Evolutionary conservation across 1,140 invertebrate genomes (phyloP), one percentile per base, ranked within the genome.

Genomic region (Campoletis sonorensis): DNA sequence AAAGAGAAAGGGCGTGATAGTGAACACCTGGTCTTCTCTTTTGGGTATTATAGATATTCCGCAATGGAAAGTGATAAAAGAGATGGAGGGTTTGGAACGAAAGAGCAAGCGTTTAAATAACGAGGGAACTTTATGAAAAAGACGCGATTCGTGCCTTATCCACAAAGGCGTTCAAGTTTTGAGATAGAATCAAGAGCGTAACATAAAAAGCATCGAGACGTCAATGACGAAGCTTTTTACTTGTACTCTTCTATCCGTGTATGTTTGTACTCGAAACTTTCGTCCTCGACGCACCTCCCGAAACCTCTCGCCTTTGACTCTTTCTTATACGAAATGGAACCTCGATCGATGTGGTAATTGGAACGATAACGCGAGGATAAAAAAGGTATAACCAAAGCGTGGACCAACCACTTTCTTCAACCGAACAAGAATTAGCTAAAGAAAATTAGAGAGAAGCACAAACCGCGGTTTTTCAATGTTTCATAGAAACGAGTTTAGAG

Each of bases 121-220:
- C 54, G 54, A 58, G 21, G 3, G 54, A 58, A 58, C 18, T 58
- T 58, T 58, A 58, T 58, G 54, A 23, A 58, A n/a, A 58, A 58
- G 21, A 58, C 21, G 54, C 54, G 54, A n/a, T 58, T 58, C 54
- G 54, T 58, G 54, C 54, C 16, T 58, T 58, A 58, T 58, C 54
- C 54, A 58, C 54, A n/a, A n/a, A n/a, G 13, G 54, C 18, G 54
- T 23, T 23, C 54, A 11, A 45, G 40, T 4, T 45, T 58, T 23
- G 3, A 58, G 54, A 58, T 58, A 58, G 21, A 58, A 58, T 58
- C 54, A 11, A 45, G 54, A 23, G 18, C 21, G 54, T 58, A 58
- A 4, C 54, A 4, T 58, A n/a, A 23, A 58, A 58, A 58, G 54
- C 54, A 4, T 58, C 54, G 18, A 5, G 18, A 58, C 21, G 54